Evolutionary conservation across 2,888 invertebrate genomes (phyloP).

Genomic region (Mythimna ferrago): DNA sequence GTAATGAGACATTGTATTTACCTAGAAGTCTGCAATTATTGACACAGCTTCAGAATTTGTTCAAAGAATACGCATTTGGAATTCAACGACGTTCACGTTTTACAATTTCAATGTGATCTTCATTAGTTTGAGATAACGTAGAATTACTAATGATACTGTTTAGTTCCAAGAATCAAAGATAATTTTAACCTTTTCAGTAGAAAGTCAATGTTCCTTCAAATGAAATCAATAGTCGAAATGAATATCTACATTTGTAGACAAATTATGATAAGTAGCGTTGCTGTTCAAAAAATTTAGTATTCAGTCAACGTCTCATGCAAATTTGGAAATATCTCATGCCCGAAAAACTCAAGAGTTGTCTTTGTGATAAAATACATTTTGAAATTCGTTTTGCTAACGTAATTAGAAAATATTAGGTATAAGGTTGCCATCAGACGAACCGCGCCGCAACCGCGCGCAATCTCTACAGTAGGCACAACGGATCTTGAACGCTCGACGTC

Average conservation of each 20-base stretch:
- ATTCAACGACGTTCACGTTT: conserved; percentile 9
- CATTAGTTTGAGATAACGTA: conserved; percentile 16
- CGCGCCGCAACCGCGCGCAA: too few relatives aligned
- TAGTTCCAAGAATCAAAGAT: conserved; percentile 11
- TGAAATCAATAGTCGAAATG: conserved; percentile 32
- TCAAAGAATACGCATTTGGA: conserved; percentile 5
- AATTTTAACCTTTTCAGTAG: conserved; percentile 4
- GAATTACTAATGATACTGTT: conserved; percentile 8
- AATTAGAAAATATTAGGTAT: not conserved
- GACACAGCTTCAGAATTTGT: conserved; percentile 25
- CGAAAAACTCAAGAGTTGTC: conserved; percentile 1
- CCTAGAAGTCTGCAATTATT: conserved; percentile 20
- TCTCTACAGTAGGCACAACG: too few relatives aligned
- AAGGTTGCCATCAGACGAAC: too few relatives aligned
- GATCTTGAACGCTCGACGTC: too few relatives aligned
- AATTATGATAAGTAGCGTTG: conserved; percentile 6
- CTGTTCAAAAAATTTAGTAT: conserved; percentile 15
- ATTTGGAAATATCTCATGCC: conserved; percentile 30
- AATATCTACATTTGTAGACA: conserved; percentile 15
- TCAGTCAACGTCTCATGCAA: conserved; percentile 14
- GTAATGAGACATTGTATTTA: conserved; percentile 18
- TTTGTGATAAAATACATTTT: conserved; percentile 22
- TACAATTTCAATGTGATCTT: conserved; percentile 13
- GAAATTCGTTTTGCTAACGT: not conserved
- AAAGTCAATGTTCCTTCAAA: conserved; percentile 5